A percentile compares a stretch with the other conserved stretches of the same genome.
Evolutionary conservation across 2,797 vertebrate species (phyloP).

Genomic region (Ctenochaetus hawaiiensis): DNA sequence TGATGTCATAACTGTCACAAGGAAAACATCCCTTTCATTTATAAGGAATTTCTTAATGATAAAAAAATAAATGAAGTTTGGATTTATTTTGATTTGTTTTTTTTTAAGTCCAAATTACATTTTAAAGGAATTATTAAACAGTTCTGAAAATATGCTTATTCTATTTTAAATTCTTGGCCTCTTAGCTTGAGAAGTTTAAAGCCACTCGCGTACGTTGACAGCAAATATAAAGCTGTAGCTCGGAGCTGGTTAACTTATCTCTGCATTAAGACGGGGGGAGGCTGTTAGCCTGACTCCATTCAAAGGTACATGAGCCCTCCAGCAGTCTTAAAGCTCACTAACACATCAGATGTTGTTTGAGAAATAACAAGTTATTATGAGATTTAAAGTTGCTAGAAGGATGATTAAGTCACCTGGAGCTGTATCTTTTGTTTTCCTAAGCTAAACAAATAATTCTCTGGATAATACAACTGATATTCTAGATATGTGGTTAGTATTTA

Average conservation of each 20-base stretch:
- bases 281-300: neutral
- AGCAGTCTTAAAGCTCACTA: neutral
- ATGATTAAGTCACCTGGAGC: neutral
- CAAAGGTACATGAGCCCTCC: neutral
- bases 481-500: neutral
- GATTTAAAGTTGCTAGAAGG: neutral
- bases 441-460: neutral
- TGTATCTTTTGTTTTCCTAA: neutral
- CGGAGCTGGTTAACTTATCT: neutral
- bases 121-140: neutral
- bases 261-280: neutral
- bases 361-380: neutral
- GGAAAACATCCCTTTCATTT: neutral
- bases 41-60: neutral
- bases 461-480: neutral
- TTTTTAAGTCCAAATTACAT: neutral
- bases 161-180: too few species aligned
- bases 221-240: neutral
- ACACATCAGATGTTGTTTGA: neutral
- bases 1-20: neutral
- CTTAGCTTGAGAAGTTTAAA: neutral
- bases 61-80: neutral
- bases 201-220: neutral
- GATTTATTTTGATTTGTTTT: neutral
- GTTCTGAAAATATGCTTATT: neutral